Evolutionary conservation across 37 sponge, comb jelly and placozoan genomes (phyloP).

Genomic region (Eunapius fragilis): DNA sequence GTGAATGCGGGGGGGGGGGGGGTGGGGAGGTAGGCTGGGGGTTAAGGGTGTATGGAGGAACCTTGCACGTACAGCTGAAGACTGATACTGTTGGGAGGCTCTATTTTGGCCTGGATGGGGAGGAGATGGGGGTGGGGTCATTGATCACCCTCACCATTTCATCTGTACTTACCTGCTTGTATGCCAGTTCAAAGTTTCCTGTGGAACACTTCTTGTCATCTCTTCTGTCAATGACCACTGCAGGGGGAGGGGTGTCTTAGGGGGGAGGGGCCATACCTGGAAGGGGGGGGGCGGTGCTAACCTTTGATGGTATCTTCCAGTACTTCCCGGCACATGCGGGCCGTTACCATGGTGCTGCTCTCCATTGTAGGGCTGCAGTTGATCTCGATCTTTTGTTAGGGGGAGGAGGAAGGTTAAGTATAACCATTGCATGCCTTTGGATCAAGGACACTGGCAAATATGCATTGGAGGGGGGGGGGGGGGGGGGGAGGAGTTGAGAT

Average conservation of each 20-base stretch:
- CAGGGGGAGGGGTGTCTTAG: neutral
- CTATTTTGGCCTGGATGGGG: conserved; percentile 59
- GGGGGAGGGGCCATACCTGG: too few relatives aligned
- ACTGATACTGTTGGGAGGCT: conserved; percentile 69
- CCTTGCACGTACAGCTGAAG: conserved; percentile 84
- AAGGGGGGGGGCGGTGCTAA: too few relatives aligned
- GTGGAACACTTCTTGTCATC: conserved; percentile 63
- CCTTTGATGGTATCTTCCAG: conserved; percentile 87
- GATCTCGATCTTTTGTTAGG: conserved; percentile 73
- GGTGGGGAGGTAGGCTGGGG: too few relatives aligned
- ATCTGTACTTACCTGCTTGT: conserved; percentile 65
- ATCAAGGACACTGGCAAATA: too few relatives aligned
- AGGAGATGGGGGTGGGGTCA: neutral
- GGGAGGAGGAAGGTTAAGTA: too few relatives aligned
- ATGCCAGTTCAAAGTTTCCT: conserved; percentile 83
- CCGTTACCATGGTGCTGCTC: conserved; percentile 82
- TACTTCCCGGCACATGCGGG: conserved; percentile 83
- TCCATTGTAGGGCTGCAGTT: conserved; percentile 96
- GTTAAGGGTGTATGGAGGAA: conserved; percentile 14
- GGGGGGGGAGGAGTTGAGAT: neutral
- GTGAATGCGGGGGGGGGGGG: too few relatives aligned
- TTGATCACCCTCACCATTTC: neutral
- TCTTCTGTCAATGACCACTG: conserved; percentile 77
- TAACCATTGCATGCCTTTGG: too few relatives aligned
- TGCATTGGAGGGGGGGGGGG: neutral